Percentiles rank a stretch among this genome's conserved stretches.
phyloP scores from a whole-genome alignment of 2,797 vertebrate species.

The Synaphobranchus kaupii region DNA sequence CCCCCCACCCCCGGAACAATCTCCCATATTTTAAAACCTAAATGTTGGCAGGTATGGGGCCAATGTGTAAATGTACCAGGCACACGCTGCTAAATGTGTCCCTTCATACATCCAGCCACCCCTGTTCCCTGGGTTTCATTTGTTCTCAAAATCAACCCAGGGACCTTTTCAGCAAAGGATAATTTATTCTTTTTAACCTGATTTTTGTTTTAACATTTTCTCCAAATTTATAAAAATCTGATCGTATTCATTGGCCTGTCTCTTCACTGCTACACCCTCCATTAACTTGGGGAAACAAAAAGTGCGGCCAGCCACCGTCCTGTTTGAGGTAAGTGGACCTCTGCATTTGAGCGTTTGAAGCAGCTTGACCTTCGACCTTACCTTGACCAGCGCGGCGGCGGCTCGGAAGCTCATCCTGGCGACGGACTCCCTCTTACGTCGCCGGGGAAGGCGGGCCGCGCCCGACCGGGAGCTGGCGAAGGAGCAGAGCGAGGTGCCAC shows the following conservation, averaged over 20 bases:
- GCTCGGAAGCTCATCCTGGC: conserved; percentile 95
- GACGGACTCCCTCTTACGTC: conserved; percentile 91
- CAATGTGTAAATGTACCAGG: conserved; percentile 42
- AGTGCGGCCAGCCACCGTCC: not conserved
- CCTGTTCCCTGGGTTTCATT: too few relatives aligned
- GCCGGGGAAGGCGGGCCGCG: conserved; percentile 82
- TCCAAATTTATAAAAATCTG: not conserved
- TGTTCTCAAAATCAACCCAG: too few relatives aligned
- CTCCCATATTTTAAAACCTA: too few relatives aligned
- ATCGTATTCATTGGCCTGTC: not conserved
- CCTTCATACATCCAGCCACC: too few relatives aligned
- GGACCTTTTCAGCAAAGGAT: too few relatives aligned
- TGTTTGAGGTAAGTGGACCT: not conserved
- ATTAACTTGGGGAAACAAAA: too few relatives aligned
- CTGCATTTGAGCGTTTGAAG: not conserved
- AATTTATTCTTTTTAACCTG: not conserved
- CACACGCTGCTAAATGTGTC: too few relatives aligned
- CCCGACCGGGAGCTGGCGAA: conserved; percentile 94
- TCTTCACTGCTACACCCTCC: not conserved
- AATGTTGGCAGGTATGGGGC: too few relatives aligned
- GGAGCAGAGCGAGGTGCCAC: conserved; percentile 89
- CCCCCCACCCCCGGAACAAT: too few relatives aligned
- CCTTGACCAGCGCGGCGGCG: conserved; percentile 90
- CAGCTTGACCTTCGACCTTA: conserved; percentile 67
- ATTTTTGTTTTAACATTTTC: too few relatives aligned